Evolutionary conservation across 2,888 invertebrate genomes (phyloP).

Genomic region (Portevinia maculata): DNA sequence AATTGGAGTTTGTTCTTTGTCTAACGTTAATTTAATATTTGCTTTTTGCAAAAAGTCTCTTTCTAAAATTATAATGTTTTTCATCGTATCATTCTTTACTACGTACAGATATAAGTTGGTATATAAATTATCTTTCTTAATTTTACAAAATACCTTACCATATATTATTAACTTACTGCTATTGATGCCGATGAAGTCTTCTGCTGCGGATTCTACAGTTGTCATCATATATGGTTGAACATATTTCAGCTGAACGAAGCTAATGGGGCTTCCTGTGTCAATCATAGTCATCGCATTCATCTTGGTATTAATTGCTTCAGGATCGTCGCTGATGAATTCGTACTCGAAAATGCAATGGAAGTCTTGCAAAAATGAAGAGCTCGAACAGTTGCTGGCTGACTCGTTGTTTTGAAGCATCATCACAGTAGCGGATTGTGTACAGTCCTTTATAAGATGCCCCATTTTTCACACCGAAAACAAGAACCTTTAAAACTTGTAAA

Average conservation of each 20-base stretch:
- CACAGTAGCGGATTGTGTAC: too few species aligned
- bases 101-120: too few species aligned
- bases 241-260: too few species aligned
- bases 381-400: not conserved
- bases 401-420: too few species aligned
- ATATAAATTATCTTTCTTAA: constrained; percentile 1
- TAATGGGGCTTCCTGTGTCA: too few species aligned
- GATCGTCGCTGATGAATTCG: too few species aligned
- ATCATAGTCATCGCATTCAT: constrained; percentile 38
- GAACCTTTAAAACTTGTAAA: constrained; percentile 3
- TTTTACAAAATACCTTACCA: constrained; percentile 32
- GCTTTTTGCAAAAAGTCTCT: too few species aligned
- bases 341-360: constrained; percentile 14
- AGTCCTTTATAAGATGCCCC: constrained; percentile 11
- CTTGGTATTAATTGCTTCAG: not conserved
- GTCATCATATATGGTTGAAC: constrained; percentile 31
- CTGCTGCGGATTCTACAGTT: constrained; percentile 7
- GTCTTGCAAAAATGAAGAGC: constrained; percentile 3
- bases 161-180: constrained; percentile 19
- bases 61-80: too few species aligned
- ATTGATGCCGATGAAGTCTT: too few species aligned
- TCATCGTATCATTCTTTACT: too few species aligned
- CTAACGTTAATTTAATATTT: too few species aligned
- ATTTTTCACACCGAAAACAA: constrained; percentile 36
- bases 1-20: too few species aligned